Percentiles rank a stretch among this genome's conserved stretches.
Conservation (phyloP, 1,140 invertebrate species). For the Eumeta japonica region DNA sequence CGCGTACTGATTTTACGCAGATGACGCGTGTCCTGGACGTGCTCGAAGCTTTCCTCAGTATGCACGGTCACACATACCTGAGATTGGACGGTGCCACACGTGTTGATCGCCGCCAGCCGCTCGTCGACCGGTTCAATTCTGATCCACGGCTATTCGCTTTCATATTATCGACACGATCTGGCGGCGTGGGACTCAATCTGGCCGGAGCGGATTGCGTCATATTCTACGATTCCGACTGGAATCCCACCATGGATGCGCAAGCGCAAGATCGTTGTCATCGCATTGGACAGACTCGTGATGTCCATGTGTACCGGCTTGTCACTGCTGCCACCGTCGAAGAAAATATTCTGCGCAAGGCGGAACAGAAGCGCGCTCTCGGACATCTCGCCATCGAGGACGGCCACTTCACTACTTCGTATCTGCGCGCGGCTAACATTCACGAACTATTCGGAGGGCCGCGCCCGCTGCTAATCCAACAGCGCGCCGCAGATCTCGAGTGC, state of each 20-base stretch:
- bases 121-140: slow-evolving; percentile 98
- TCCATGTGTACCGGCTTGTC: slow-evolving; percentile 96
- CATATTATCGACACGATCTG: slow-evolving; percentile 96
- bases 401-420: slow-evolving; percentile 98
- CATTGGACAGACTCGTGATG: slow-evolving; percentile 98
- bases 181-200: slow-evolving; percentile 97
- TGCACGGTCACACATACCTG: slow-evolving; percentile 96
- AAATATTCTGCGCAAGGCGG: slow-evolving; percentile 98
- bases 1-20: slow-evolving; percentile 99
- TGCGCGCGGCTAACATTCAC: slow-evolving; percentile 84
- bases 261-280: slow-evolving; percentile 98
- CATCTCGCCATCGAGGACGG: slow-evolving; percentile 98
- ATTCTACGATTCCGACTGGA: slow-evolving; percentile 99
- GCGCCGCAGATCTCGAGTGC: slow-evolving; percentile 79
- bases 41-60: slow-evolving; percentile 94
- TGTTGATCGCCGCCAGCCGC: slow-evolving; percentile 90
- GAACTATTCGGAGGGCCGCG: slow-evolving; percentile 82
- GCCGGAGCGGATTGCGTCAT: slow-evolving; percentile 99
- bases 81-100: slow-evolving; percentile 96
- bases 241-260: slow-evolving; percentile 99
- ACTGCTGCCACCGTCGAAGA: slow-evolving; percentile 98
- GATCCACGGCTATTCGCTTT: slow-evolving; percentile 96
- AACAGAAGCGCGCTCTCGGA: slow-evolving; percentile 94
- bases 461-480: slow-evolving; percentile 80
- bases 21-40: slow-evolving; percentile 99